phyloP scores from a whole-genome alignment of 2,113 vertebrate genomes.

The Pimephales promelas region DNA sequence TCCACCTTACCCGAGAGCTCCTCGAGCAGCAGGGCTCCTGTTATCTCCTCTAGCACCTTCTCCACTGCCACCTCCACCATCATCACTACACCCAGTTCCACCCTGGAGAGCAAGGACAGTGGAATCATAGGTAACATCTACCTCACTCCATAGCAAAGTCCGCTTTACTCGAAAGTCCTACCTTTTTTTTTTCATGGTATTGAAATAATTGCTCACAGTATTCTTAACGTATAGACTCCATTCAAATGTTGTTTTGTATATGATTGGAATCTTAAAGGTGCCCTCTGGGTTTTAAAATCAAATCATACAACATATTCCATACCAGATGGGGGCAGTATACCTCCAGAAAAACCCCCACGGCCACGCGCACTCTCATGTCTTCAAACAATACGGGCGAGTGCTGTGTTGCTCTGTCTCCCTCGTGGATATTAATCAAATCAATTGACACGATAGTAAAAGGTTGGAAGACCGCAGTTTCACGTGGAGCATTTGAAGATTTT shows the following conservation, averaged over 20 bases:
- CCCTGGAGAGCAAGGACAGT: slow-evolving; percentile 97
- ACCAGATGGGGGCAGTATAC: too few species aligned
- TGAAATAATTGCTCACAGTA: background rate
- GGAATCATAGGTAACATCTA: slow-evolving; percentile 92
- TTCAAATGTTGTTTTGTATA: background rate
- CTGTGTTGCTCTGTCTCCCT: too few species aligned
- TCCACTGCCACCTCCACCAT: slow-evolving; percentile 89
- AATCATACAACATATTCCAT: too few species aligned
- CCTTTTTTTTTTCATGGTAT: background rate
- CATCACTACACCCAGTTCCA: slow-evolving; percentile 90
- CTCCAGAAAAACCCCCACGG: too few species aligned
- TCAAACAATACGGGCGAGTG: too few species aligned
- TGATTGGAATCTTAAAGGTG: background rate
- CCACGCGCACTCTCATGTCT: too few species aligned
- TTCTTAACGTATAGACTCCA: background rate
- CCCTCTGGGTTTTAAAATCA: too few species aligned
- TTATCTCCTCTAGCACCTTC: slow-evolving; percentile 75
- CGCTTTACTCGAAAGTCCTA: background rate
- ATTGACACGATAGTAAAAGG: too few species aligned
- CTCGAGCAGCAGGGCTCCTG: slow-evolving; percentile 52
- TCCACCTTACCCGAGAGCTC: slow-evolving; percentile 64
- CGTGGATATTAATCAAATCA: too few species aligned
- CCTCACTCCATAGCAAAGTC: background rate
- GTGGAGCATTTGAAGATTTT: too few species aligned
- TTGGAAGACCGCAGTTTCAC: too few species aligned